Conservation (phyloP, 2,113 vertebrate genomes). For the Gasterosteus aculeatus region DNA sequence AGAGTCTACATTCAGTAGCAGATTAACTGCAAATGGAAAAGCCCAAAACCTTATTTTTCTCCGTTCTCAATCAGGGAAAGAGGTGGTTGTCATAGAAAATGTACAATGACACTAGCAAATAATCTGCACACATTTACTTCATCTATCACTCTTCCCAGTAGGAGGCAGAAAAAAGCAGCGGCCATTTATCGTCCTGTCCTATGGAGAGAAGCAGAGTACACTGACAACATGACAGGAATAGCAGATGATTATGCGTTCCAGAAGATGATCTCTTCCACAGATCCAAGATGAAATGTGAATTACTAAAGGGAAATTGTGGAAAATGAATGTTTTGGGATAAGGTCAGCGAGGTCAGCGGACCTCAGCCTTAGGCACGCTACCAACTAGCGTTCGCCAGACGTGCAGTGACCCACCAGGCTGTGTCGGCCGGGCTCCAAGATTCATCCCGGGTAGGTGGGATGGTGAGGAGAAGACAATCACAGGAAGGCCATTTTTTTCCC, state of each 20-base stretch:
- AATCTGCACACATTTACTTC: background rate
- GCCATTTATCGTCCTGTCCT: slow-evolving; percentile 14
- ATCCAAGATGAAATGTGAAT: slow-evolving; percentile 70
- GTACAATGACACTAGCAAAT: slow-evolving; percentile 3
- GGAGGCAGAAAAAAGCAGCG: background rate
- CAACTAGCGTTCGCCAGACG: background rate
- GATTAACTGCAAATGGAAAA: background rate
- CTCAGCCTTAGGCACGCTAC: background rate
- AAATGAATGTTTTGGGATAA: slow-evolving; percentile 42
- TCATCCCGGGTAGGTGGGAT: background rate
- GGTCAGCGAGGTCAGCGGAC: slow-evolving; percentile 50
- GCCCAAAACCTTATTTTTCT: background rate
- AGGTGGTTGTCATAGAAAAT: background rate
- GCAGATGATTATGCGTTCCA: slow-evolving; percentile 66
- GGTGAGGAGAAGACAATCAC: slow-evolving; percentile 14
- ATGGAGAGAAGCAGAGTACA: slow-evolving; percentile 1
- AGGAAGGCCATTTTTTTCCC: background rate
- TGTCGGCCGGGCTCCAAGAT: background rate
- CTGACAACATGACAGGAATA: slow-evolving; percentile 57
- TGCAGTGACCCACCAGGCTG: background rate
- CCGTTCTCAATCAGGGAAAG: background rate
- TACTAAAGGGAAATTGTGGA: slow-evolving; percentile 62
- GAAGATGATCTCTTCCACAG: slow-evolving; percentile 58
- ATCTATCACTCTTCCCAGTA: background rate
- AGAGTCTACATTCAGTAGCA: background rate